These are phyloP conservation scores for Coboldia fuscipes DNA, from an alignment of 1,140 invertebrate species.

Conservation along the genomic window DNA sequence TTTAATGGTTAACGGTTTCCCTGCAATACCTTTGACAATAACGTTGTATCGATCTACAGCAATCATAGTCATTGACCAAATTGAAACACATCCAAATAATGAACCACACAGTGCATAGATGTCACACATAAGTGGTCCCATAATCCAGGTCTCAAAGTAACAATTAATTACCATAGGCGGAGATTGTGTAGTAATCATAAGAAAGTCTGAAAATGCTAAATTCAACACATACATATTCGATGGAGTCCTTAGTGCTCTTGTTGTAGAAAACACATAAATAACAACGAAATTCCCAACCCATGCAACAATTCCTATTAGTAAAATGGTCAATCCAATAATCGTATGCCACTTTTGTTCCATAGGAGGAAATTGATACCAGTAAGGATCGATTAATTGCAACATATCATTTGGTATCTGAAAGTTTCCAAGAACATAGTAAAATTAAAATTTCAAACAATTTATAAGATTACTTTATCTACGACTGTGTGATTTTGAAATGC, in stretches of 20 bases:
- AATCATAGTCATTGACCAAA: slow-evolving; percentile 71
- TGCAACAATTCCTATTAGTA: slow-evolving; percentile 42
- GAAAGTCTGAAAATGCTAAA: slow-evolving; percentile 68
- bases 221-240: slow-evolving; percentile 71
- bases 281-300: too few relatives aligned
- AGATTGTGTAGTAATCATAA: slow-evolving; percentile 68
- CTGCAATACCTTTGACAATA: slow-evolving; percentile 54
- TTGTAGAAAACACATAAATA: slow-evolving; percentile 4
- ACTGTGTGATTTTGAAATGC: too few relatives aligned
- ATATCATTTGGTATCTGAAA: slow-evolving; percentile 51
- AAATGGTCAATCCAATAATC: slow-evolving; percentile 52
- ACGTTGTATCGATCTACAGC: slow-evolving; percentile 73
- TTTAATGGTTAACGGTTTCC: slow-evolving; percentile 41
- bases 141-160: slow-evolving; percentile 69
- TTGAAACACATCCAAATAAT: slow-evolving; percentile 59
- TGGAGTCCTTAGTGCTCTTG: slow-evolving; percentile 42
- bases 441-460: too few relatives aligned
- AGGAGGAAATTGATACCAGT: slow-evolving; percentile 56
- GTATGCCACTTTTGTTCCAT: slow-evolving; percentile 60
- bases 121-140: slow-evolving; percentile 62
- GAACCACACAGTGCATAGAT: slow-evolving; percentile 61
- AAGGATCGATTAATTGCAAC: slow-evolving; percentile 41
- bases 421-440: too few relatives aligned
- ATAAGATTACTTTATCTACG: too few relatives aligned
- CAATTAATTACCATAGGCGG: slow-evolving; percentile 72